Percentiles rank a stretch among this genome's conserved stretches.
Evolutionary conservation across 2,888 invertebrate species (phyloP).

Genomic region (Trissolcus japonicus): DNA sequence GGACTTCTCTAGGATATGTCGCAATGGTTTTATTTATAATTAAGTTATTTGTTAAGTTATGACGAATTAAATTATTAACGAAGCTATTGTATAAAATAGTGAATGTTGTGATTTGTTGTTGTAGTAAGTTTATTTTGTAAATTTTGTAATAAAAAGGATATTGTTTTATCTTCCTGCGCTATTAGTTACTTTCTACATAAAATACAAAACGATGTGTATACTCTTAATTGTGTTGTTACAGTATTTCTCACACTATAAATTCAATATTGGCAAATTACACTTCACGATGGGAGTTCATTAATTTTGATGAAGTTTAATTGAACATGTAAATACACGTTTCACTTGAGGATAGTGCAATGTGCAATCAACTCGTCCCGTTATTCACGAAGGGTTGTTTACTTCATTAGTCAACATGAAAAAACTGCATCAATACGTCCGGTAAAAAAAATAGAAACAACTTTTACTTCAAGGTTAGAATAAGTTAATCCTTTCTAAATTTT

Average conservation of each 20-base stretch:
- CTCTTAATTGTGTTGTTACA: too few species aligned
- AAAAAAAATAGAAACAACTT: conserved; percentile 66
- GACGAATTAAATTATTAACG: not conserved
- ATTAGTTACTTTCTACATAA: too few species aligned
- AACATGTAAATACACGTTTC: too few species aligned
- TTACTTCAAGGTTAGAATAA: conserved; percentile 66
- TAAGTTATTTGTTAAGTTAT: conserved; percentile 35
- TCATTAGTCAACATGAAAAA: conserved; percentile 2
- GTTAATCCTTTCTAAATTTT: conserved; percentile 71
- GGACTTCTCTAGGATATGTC: too few species aligned
- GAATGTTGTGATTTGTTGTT: conserved; percentile 36
- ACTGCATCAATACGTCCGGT: not conserved
- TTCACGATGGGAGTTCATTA: too few species aligned
- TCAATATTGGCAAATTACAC: too few species aligned
- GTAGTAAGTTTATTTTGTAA: conserved; percentile 30
- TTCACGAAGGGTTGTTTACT: conserved; percentile 6
- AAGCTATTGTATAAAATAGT: conserved; percentile 27
- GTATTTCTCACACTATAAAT: too few species aligned
- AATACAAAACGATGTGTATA: too few species aligned
- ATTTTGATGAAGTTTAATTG: too few species aligned
- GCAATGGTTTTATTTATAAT: conserved; percentile 36
- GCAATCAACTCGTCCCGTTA: too few species aligned
- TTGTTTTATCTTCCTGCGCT: conserved; percentile 3
- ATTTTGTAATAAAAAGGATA: conserved; percentile 57
- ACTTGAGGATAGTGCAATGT: not conserved